phyloP scores from a whole-genome alignment of 2,888 invertebrate genomes.

The Campopleginae sp. region DNA sequence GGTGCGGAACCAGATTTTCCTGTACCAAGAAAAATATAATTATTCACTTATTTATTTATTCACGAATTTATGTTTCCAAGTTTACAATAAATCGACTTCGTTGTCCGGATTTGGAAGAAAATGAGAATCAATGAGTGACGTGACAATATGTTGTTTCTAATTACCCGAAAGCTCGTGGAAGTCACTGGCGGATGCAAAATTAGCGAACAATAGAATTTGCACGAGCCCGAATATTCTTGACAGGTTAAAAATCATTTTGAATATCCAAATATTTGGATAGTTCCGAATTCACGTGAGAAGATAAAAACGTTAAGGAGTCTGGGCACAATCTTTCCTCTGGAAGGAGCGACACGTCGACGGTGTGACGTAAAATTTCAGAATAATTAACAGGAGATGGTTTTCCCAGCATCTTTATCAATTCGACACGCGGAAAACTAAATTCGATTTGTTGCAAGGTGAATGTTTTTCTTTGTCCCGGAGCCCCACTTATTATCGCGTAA shows the following conservation, averaged over 20 bases:
- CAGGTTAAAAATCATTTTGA: background rate
- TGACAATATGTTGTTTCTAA: background rate
- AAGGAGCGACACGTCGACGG: background rate
- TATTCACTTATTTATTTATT: too few relatives aligned
- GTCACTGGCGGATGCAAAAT: background rate
- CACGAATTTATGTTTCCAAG: background rate
- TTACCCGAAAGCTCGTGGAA: background rate
- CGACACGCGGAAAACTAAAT: background rate
- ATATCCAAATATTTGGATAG: background rate
- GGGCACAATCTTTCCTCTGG: background rate
- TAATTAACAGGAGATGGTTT: slow-evolving; percentile 13
- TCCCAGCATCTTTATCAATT: slow-evolving; percentile 6
- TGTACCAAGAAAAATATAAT: background rate
- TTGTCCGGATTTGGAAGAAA: background rate
- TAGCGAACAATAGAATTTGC: background rate
- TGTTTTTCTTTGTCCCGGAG: background rate
- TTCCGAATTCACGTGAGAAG: background rate
- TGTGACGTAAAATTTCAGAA: slow-evolving; percentile 17
- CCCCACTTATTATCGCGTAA: background rate
- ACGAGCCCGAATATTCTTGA: background rate
- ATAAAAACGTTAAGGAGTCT: background rate
- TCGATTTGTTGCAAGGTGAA: background rate
- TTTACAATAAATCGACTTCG: background rate
- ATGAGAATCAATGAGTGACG: background rate
- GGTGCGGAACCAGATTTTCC: background rate